Evolutionary conservation across 2,113 vertebrate species (phyloP).

Genomic region (Ptilonorhynchus violaceus): DNA sequence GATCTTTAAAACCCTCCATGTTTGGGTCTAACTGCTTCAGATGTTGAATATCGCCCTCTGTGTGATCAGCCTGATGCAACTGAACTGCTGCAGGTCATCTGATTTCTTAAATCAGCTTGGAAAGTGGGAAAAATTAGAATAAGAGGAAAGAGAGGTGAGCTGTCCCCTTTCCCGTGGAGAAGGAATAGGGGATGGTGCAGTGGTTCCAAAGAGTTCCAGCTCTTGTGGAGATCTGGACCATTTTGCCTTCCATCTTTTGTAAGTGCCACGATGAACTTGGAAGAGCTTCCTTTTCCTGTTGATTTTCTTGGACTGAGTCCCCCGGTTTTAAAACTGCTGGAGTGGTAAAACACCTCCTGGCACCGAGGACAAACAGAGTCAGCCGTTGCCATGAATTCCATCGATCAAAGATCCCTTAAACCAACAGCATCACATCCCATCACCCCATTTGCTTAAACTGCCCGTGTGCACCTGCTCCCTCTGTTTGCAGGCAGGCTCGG

Average conservation of each 20-base stretch:
- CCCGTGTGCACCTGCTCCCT: not conserved
- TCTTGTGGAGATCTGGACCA: fast-evolving
- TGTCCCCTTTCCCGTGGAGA: not conserved
- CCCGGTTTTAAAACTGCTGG: not conserved
- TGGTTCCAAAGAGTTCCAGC: not conserved
- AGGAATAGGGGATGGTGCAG: fast-evolving
- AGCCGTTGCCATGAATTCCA: not conserved
- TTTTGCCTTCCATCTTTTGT: not conserved
- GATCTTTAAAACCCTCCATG: fast-evolving
- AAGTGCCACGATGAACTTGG: not conserved
- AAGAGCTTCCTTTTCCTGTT: not conserved
- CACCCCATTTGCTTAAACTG: not conserved
- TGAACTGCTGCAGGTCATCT: no score
- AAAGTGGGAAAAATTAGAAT: not conserved
- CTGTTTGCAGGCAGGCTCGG: not conserved
- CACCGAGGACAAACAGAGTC: not conserved
- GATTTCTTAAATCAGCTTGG: not conserved
- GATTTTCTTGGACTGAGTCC: not conserved
- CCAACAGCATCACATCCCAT: not conserved
- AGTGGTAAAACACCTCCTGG: not conserved
- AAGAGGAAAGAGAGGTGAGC: not conserved
- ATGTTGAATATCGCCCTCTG: not conserved
- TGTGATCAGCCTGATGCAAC: not conserved
- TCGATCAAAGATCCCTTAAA: not conserved
- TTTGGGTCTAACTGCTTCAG: not conserved